Evolutionary conservation across 2,113 vertebrate species (phyloP).

Genomic region (Ctenodactylus gundi): DNA sequence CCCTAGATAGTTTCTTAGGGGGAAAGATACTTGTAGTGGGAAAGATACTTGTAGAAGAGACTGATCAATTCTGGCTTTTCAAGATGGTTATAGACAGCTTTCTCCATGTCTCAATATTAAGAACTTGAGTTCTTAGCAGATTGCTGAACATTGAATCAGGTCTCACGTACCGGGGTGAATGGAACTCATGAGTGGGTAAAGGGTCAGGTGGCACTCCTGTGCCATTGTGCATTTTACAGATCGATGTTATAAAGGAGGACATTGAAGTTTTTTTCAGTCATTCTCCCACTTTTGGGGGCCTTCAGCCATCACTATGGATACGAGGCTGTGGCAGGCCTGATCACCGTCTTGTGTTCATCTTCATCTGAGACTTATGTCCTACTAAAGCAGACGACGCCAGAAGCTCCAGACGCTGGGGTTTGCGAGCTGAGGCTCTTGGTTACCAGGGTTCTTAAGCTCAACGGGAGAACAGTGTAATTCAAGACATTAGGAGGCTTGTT

Average conservation of each 20-base stretch:
- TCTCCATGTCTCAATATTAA: not conserved
- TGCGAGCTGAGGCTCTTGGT: not conserved
- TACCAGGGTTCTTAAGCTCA: not conserved
- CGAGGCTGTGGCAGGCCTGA: not conserved
- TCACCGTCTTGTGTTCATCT: fast-evolving
- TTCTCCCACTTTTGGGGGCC: not conserved
- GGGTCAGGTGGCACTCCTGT: no score
- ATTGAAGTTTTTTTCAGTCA: not conserved
- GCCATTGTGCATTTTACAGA: not conserved
- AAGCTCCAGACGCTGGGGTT: not conserved
- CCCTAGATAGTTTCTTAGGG: not conserved
- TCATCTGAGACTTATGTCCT: not conserved
- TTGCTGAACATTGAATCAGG: not conserved
- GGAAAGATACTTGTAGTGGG: not conserved
- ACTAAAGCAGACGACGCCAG: not conserved
- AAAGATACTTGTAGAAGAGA: not conserved
- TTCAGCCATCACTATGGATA: fast-evolving
- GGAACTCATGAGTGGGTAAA: not conserved
- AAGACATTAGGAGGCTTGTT: not conserved
- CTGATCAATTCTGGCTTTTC: not conserved
- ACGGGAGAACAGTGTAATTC: not conserved
- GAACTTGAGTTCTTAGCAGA: not conserved
- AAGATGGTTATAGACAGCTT: not conserved
- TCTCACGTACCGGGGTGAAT: not conserved
- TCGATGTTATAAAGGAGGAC: not conserved